These are phyloP conservation scores for Pterocles gutturalis DNA, from an alignment of 2,113 vertebrate species.

Conservation along the genomic window DNA sequence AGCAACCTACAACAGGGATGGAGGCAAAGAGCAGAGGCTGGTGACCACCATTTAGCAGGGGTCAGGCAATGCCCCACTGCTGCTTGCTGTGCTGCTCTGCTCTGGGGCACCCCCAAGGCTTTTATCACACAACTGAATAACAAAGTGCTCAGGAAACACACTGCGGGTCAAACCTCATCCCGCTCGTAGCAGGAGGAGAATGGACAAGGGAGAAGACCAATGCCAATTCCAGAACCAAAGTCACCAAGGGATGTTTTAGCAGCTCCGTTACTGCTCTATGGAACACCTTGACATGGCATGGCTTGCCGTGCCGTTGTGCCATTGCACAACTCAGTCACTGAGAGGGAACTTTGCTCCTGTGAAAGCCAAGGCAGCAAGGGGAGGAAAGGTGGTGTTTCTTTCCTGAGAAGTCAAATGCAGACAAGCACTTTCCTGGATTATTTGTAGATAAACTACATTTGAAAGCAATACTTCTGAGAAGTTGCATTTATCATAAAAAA, in stretches of 20 bases:
- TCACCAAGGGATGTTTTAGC: not conserved
- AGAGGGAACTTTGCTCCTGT: not conserved
- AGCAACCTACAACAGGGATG: not conserved
- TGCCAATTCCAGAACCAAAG: not conserved
- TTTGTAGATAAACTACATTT: not conserved
- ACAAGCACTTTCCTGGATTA: not conserved
- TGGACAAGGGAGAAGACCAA: not conserved
- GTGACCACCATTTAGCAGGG: not conserved
- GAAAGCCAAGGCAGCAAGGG: not conserved
- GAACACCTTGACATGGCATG: not conserved
- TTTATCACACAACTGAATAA: not conserved
- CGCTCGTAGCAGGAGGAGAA: not conserved
- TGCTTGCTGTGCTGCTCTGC: not conserved
- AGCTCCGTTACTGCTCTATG: not conserved
- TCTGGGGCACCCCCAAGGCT: rapidly evolving
- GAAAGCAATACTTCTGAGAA: not conserved
- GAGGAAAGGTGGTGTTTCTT: not conserved
- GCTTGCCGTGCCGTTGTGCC: not conserved
- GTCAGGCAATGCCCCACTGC: not conserved
- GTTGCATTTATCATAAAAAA: not conserved
- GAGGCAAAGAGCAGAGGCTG: not conserved
- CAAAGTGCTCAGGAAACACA: not conserved
- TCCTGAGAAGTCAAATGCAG: not conserved
- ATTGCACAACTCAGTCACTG: not conserved
- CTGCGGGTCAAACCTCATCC: rapidly evolving